Percentiles rank a stretch among this genome's conserved stretches.
Evolutionary conservation across 1,140 invertebrate species (phyloP).

Genomic region (silkworm (Bombyx mori)): DNA sequence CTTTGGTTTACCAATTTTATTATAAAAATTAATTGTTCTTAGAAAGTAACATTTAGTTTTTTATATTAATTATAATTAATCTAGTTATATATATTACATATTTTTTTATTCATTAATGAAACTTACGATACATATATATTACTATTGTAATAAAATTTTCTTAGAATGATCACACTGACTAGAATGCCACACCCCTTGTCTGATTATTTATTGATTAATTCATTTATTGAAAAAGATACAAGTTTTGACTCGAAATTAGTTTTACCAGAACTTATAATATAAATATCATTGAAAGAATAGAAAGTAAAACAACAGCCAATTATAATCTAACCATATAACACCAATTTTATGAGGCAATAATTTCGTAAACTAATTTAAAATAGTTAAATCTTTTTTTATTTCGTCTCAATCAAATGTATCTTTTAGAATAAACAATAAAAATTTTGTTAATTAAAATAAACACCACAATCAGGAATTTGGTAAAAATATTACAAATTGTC

Average conservation of each 20-base stretch:
- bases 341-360: too few relatives aligned
- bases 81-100: constrained; percentile 5
- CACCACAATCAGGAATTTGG: too few relatives aligned
- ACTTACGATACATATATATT: background rate
- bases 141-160: constrained; percentile 1
- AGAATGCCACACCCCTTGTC: constrained; percentile 66
- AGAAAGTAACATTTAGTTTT: background rate
- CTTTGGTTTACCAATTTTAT: constrained; percentile 13
- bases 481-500: too few relatives aligned
- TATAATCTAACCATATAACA: too few relatives aligned
- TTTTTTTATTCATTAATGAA: background rate
- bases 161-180: constrained; percentile 66
- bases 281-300: too few relatives aligned
- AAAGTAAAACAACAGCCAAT: too few relatives aligned
- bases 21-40: constrained; percentile 22
- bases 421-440: too few relatives aligned
- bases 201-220: constrained; percentile 20
- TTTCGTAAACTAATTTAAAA: too few relatives aligned
- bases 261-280: background rate
- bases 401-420: too few relatives aligned
- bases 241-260: background rate
- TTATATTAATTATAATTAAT: background rate
- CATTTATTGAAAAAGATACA: constrained; percentile 5
- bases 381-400: too few relatives aligned
- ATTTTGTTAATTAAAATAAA: too few relatives aligned